Evolutionary conservation across 2,797 vertebrate genomes (phyloP), one percentile per base, ranked within the genome.

Genomic region (Sarcophilus harrisii): DNA sequence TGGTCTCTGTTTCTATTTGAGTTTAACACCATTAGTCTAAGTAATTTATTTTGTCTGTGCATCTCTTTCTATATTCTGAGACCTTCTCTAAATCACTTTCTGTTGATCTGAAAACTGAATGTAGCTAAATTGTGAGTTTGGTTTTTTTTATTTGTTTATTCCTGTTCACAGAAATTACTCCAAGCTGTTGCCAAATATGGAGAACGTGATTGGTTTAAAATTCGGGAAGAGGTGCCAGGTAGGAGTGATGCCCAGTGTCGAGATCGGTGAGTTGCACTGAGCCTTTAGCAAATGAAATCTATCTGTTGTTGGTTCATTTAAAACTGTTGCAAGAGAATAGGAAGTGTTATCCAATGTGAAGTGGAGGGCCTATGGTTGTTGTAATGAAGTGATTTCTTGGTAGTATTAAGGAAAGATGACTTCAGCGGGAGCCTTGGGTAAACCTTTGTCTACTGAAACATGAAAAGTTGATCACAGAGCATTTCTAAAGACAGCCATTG

Each of bases 181-280:
- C 98, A 97, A 66, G 99, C 99, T 0, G 99, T 99, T 0, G 98
- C 98, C 89, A 99, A 99, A 62, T 98, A 99, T 0, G 99, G 99
- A 45, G 98, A 97, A 29, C 99, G 98, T 90, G 98, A 99, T 57
- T 99, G 99, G 99, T 99, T 99, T 95, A 99, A 99, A 96, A 99
- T 99, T 93, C 98, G 99, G 93, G 90, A 96, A 0, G 99, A 99
- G 45, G 99, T 99, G 91, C 99, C 99, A 0, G 99, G 99, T 81
- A 99, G 99, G 92, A 99, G 98, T 0, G 99, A 99, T 27, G 93
- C 98, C 24, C 98, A 99, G 97, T 99, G 99, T 97, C 98, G 99
- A 95, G 99, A 99, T 90, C 98, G 99, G 99, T 99, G 92, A 97
- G 98, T 94, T 0, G 21, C 60, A 0, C 27, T 9, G 28, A 12